Percentiles rank a stretch among this genome's conserved stretches.
phyloP scores from a whole-genome alignment of 2,113 vertebrate genomes.

The Motacilla tschutschensis region DNA sequence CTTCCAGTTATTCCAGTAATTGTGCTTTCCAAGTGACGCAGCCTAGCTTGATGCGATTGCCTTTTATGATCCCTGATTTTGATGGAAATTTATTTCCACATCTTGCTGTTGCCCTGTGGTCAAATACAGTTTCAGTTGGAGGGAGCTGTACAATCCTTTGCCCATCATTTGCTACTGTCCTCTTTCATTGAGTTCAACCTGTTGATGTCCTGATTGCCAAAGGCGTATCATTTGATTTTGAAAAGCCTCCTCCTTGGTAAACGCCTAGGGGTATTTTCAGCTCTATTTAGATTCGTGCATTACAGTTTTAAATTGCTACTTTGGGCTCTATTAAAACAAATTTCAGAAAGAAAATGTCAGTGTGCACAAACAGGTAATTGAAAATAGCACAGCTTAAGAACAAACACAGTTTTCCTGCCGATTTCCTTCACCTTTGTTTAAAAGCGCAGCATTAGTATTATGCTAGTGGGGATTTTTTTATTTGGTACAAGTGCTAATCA shows the following conservation, averaged over 20 bases:
- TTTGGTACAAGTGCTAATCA: constrained; percentile 13
- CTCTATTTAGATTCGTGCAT: constrained; percentile 39
- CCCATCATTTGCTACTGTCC: background rate
- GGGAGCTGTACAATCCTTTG: background rate
- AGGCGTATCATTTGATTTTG: constrained; percentile 15
- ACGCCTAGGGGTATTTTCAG: background rate
- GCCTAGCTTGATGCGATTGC: background rate
- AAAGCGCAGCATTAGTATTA: background rate
- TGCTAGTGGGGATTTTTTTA: background rate
- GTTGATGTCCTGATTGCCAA: constrained; percentile 11
- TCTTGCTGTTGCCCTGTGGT: background rate
- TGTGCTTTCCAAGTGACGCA: background rate
- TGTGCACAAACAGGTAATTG: constrained; percentile 33
- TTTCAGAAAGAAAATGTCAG: constrained; percentile 44
- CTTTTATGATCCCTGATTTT: background rate
- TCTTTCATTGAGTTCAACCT: background rate
- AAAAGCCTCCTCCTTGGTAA: background rate
- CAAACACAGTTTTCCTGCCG: background rate
- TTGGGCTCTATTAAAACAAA: constrained; percentile 44
- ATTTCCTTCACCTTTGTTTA: constrained; percentile 28
- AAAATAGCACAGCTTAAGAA: constrained; percentile 24
- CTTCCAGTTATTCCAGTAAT: constrained; percentile 8
- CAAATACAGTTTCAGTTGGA: background rate
- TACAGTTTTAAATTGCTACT: constrained; percentile 45
- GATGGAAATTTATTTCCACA: constrained; percentile 1